A percentile compares a stretch with the other conserved stretches of the same genome.
Conservation (phyloP, 2,888 invertebrate genomes). For the Venusia cambrica region DNA sequence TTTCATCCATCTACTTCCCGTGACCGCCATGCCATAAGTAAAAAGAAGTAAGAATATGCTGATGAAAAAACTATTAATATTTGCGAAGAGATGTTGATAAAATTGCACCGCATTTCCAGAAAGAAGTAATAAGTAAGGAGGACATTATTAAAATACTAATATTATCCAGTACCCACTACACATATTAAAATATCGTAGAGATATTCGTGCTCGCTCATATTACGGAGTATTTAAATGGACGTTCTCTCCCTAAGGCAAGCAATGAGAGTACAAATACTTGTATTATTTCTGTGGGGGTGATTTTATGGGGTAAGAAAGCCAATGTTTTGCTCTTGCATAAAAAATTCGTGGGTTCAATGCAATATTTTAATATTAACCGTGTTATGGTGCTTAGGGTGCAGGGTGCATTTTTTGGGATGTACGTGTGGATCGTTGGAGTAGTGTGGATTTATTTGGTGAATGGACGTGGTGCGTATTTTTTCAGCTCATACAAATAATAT, state of each 20-base stretch:
- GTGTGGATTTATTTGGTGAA: conserved; percentile 35
- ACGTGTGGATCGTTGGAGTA: conserved; percentile 44
- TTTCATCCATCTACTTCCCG: no score
- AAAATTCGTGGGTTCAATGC: conserved; percentile 73
- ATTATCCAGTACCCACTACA: conserved; percentile 4
- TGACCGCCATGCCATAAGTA: no score
- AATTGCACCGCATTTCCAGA: background rate
- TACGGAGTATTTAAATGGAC: conserved; percentile 58
- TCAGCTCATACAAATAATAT: no score
- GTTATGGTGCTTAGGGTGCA: conserved; percentile 67
- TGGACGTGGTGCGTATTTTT: background rate
- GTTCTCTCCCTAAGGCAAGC: conserved; percentile 53
- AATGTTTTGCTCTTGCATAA: conserved; percentile 72
- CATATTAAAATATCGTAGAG: conserved; percentile 5
- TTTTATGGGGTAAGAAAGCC: conserved; percentile 57
- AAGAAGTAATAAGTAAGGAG: background rate
- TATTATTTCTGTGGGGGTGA: conserved; percentile 70
- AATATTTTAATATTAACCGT: conserved; percentile 80
- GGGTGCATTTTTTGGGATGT: conserved; percentile 53
- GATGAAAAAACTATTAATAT: no score
- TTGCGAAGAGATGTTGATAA: background rate
- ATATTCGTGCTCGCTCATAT: conserved; percentile 34
- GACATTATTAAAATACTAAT: background rate
- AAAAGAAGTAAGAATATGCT: no score
- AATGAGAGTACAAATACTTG: conserved; percentile 75